Evolutionary conservation across 2,888 invertebrate species (phyloP), one percentile per base, ranked within the genome.

Genomic region (Spialia ferax): DNA sequence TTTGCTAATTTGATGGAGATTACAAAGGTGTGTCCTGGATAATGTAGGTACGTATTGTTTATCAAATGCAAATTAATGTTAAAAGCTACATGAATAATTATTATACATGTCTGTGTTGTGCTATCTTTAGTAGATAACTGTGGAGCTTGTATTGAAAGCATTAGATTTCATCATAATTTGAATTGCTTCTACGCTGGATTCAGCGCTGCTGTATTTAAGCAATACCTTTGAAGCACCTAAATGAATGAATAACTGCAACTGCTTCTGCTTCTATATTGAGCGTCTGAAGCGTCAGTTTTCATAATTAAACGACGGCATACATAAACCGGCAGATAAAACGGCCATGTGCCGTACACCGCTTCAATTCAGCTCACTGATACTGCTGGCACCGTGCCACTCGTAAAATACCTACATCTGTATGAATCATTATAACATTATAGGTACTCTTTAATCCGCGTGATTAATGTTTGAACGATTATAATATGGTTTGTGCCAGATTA

Each of bases 301-400:
- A 70, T 71, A 71, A 72, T 71, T 70, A 69, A 70, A 67, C 69
- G 62, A 52, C 54, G 70, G 71, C 71, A 68, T 69, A 70, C 70
- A 74, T 73, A 71, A 75, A 74, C 67, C 52, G 69, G 73, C 77
- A 78, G 82, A 84, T 81, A 82, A 76, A 75, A 70, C 76, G 75
- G 88, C 87, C 88, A 90, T 88, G 86, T 88, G 89, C 79, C 78
- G 59, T 71, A 73, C 74, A 72, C 69, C 68, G 70, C 73, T 72
- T 73, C 74, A 74, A 73, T 77, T 76, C 77, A 80, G 78, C 77
- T 35, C 54, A 66, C 66, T 75, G 79, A 83, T 74, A 74, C 72
- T 75, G 79, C 77, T 88, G 89, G 87, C 87, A 73, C 69, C 71
- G 69, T 81, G 88, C 88, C 87, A 88, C 67, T 56, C 32, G 65